Evolutionary conservation across 2,888 invertebrate species (phyloP).

Genomic region (Teleogryllus oceanicus): DNA sequence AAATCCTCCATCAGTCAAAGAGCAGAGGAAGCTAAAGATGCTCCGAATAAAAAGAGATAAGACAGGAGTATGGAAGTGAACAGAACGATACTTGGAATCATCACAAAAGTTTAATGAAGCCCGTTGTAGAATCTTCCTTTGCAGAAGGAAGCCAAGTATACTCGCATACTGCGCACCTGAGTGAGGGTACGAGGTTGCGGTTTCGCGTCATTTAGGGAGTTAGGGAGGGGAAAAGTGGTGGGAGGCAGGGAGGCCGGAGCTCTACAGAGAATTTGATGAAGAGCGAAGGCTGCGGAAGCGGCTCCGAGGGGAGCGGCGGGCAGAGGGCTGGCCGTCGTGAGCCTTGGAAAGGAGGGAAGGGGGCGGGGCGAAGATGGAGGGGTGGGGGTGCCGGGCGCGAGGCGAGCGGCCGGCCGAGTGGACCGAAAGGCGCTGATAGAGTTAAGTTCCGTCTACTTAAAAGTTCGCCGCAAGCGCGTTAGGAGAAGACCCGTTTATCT

Average conservation of each 20-base stretch:
- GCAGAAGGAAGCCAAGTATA: too few species aligned
- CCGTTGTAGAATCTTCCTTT: too few species aligned
- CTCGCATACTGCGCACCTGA: too few species aligned
- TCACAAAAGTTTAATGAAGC: too few species aligned
- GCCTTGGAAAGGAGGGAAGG: not conserved
- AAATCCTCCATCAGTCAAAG: too few species aligned
- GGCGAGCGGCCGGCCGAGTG: not conserved
- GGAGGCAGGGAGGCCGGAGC: not conserved
- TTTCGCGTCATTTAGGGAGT: too few species aligned
- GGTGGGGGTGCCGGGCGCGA: not conserved
- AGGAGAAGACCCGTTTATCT: not conserved
- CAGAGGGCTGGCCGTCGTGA: not conserved
- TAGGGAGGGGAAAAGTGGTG: too few species aligned
- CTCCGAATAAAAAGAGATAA: too few species aligned
- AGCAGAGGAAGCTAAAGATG: too few species aligned
- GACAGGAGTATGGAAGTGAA: too few species aligned
- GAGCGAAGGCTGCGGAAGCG: not conserved
- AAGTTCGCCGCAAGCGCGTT: not conserved
- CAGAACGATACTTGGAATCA: too few species aligned
- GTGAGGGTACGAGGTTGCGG: too few species aligned
- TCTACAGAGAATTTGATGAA: not conserved
- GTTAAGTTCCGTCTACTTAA: constrained; percentile 18
- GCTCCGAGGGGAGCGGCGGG: not conserved
- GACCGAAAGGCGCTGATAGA: not conserved
- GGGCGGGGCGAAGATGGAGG: not conserved